phyloP scores from a whole-genome alignment of 2,888 invertebrate genomes.

The Chrysolina oricalcia region DNA sequence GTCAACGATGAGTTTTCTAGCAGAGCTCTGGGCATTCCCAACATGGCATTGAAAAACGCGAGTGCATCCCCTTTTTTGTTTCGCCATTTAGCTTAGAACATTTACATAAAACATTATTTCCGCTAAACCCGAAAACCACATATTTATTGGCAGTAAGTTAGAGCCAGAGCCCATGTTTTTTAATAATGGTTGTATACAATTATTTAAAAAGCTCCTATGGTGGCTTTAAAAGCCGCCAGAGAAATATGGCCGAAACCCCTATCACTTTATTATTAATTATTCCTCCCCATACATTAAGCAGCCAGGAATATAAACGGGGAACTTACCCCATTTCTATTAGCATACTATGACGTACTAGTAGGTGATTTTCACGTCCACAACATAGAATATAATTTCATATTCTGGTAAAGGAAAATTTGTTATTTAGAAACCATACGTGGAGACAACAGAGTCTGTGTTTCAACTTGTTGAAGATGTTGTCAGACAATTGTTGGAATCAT shows the following conservation, averaged over 20 bases:
- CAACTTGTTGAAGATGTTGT: no score
- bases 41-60: constrained; percentile 13
- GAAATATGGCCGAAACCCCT: constrained; percentile 23
- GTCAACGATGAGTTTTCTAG: neutral
- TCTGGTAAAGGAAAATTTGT: no score
- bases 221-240: constrained; percentile 14
- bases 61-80: constrained; percentile 26
- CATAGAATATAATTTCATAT: neutral
- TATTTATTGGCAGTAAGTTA: constrained; percentile 24
- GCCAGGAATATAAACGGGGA: constrained; percentile 16
- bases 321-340: neutral
- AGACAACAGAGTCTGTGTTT: no score
- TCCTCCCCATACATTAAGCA: constrained; percentile 25
- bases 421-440: no score
- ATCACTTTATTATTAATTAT: constrained; percentile 26
- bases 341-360: neutral
- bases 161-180: constrained; percentile 25
- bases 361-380: neutral
- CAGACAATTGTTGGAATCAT: no score
- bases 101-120: constrained; percentile 23
- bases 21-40: neutral
- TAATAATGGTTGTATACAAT: constrained; percentile 25
- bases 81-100: neutral
- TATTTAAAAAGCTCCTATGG: constrained; percentile 22
- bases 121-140: constrained; percentile 23